Evolutionary conservation across 2,888 invertebrate genomes (phyloP).

Genomic region (Sphaerophoria taeniata): DNA sequence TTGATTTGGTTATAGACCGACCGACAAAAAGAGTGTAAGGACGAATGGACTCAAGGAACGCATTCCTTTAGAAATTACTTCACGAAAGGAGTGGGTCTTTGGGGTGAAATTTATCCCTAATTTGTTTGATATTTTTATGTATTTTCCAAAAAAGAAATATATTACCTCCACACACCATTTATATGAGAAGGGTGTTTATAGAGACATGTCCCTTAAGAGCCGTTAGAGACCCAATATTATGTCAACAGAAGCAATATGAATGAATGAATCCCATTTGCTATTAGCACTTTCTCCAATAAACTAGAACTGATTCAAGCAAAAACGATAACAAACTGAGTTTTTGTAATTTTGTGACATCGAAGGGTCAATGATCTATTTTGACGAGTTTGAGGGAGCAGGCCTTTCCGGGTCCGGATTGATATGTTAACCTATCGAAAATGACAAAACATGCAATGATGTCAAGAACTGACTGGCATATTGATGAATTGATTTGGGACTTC

Average conservation of each 20-base stretch:
- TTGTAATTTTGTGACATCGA: background rate
- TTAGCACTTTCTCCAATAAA: conserved; percentile 9
- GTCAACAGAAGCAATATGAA: conserved; percentile 31
- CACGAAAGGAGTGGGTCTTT: background rate
- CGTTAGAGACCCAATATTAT: conserved; percentile 35
- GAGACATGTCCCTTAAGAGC: conserved; percentile 19
- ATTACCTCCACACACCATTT: background rate
- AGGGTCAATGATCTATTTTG: conserved; percentile 25
- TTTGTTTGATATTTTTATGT: conserved; percentile 26
- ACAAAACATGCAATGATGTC: conserved; percentile 10
- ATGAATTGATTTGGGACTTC: background rate
- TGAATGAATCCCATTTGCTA: conserved; percentile 3
- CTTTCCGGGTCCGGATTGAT: background rate
- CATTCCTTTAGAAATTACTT: conserved; percentile 10
- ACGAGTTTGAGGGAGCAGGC: background rate
- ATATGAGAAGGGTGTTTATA: conserved; percentile 15
- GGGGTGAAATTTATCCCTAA: conserved; percentile 30
- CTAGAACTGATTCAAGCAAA: conserved; percentile 2
- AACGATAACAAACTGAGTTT: conserved; percentile 17
- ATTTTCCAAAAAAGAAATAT: background rate
- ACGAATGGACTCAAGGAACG: conserved; percentile 20
- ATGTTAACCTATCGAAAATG: background rate
- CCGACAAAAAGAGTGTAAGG: background rate
- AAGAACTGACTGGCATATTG: background rate
- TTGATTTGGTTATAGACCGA: conserved; percentile 13